These are phyloP conservation scores for Acleris holmiana DNA, from an alignment of 2,888 invertebrate species.

Conservation along the genomic window DNA sequence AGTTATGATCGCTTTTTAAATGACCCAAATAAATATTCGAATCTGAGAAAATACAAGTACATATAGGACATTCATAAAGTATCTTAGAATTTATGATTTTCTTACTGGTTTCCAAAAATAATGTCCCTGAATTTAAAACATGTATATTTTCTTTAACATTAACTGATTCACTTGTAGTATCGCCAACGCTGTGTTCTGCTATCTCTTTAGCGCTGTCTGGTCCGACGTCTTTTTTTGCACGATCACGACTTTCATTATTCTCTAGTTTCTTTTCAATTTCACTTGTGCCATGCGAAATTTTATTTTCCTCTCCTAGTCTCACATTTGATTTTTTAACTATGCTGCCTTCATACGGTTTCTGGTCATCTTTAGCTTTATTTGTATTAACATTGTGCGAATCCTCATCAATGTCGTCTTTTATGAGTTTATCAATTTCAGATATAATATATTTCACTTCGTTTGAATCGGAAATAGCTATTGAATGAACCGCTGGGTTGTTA, in stretches of 20 bases:
- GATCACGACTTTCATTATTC: neutral
- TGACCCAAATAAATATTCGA: neutral
- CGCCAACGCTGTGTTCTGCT: neutral
- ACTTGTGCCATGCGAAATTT: neutral
- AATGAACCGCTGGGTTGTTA: too few species aligned
- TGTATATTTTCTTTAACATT: neutral
- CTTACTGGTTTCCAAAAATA: neutral
- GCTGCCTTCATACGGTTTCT: too few species aligned
- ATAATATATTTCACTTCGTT: too few species aligned
- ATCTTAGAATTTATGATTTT: neutral
- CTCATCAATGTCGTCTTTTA: too few species aligned
- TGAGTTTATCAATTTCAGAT: too few species aligned
- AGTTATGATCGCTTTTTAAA: neutral
- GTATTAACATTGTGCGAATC: too few species aligned
- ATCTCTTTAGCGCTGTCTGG: neutral
- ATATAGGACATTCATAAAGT: constrained; percentile 1
- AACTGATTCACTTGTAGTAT: neutral
- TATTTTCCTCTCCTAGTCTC: too few species aligned
- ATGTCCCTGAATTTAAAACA: neutral
- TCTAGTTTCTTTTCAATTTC: neutral
- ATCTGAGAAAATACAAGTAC: neutral
- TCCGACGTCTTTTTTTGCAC: neutral
- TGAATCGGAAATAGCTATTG: too few species aligned
- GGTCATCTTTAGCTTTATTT: too few species aligned
- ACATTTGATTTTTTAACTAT: too few species aligned